Evolutionary conservation across 2,113 vertebrate genomes (phyloP).

Genomic region (Dissostichus mawsoni): DNA sequence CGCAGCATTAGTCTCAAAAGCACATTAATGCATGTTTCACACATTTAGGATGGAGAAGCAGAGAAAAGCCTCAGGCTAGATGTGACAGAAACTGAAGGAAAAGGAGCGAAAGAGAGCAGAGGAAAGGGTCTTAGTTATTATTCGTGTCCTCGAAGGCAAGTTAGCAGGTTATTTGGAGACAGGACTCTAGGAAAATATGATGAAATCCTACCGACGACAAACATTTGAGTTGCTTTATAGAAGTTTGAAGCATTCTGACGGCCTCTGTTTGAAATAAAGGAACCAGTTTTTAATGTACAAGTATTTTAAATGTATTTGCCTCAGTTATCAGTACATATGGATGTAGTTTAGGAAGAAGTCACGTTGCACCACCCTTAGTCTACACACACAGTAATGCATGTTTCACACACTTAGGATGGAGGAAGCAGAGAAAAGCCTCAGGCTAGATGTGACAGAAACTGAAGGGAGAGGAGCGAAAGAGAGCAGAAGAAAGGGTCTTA

Average conservation of each 20-base stretch:
- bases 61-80: slow-evolving; percentile 31
- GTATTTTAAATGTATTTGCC: background rate
- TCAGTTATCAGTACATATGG: background rate
- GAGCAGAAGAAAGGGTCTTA: background rate
- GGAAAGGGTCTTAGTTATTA: background rate
- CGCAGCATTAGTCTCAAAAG: background rate
- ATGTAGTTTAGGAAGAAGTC: too few relatives aligned
- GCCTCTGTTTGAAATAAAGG: background rate
- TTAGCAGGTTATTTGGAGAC: background rate
- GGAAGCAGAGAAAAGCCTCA: slow-evolving; percentile 9
- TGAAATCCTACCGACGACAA: background rate
- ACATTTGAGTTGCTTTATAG: background rate
- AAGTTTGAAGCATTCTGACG: background rate
- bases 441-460: slow-evolving; percentile 43
- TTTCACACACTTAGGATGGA: background rate
- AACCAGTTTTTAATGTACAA: background rate
- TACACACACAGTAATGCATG: background rate
- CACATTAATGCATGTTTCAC: background rate
- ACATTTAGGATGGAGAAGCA: background rate
- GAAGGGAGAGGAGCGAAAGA: background rate
- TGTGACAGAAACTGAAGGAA: slow-evolving; percentile 28
- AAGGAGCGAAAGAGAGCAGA: background rate
- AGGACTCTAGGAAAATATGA: background rate
- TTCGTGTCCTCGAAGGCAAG: background rate
- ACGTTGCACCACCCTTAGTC: background rate